These are phyloP conservation scores for Myodes glareolus DNA, from an alignment of 2,113 vertebrate genomes.

Conservation along the genomic window DNA sequence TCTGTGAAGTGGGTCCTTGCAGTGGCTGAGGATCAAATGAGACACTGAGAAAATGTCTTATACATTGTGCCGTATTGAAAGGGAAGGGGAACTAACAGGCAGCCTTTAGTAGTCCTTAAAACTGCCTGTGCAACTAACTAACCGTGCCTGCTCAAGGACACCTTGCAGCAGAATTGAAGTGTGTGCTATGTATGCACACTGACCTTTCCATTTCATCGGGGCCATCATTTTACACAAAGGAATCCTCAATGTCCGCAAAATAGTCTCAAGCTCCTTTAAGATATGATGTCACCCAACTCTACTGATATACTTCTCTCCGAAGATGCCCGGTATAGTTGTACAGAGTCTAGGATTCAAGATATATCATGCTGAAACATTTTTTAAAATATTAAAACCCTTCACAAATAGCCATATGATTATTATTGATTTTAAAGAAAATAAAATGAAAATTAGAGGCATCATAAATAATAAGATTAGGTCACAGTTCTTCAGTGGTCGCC, in stretches of 20 bases:
- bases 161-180: conserved; percentile 33
- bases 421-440: conserved; percentile 47
- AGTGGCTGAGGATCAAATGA: background rate
- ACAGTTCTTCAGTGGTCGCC: conserved; percentile 47
- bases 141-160: background rate
- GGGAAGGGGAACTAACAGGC: background rate
- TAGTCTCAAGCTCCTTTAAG: conserved; percentile 60
- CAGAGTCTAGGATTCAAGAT: conserved; percentile 48
- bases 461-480: conserved; percentile 25
- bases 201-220: background rate
- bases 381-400: background rate
- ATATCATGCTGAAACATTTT: conserved; percentile 35
- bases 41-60: background rate
- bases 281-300: conserved; percentile 26
- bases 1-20: conserved; percentile 13
- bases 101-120: background rate
- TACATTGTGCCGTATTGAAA: background rate
- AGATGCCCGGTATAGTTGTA: background rate
- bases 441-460: conserved; percentile 61
- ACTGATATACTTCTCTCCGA: conserved; percentile 33
- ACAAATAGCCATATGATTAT: background rate
- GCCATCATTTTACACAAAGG: background rate
- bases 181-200: background rate
- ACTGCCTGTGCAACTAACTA: background rate
- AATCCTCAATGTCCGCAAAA: conserved; percentile 56